Percentiles rank a stretch among this genome's conserved stretches.
Conservation (phyloP, 2,888 invertebrate species). For the Siphonodentalium dalli region DNA sequence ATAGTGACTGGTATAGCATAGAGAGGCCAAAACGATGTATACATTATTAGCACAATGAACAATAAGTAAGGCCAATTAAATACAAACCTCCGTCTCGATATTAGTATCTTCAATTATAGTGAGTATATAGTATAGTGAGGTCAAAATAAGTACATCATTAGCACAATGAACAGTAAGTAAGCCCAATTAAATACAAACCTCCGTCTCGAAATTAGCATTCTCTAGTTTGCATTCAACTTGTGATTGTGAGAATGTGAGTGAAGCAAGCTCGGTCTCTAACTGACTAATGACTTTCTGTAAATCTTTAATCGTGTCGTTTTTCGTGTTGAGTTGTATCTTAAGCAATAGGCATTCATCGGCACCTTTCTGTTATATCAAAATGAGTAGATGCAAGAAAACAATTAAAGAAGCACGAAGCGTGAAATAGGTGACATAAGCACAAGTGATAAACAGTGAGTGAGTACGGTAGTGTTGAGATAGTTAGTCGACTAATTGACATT, state of each 20-base stretch:
- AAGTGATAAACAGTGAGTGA: too few species aligned
- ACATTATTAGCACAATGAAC: too few species aligned
- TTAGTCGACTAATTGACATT: too few species aligned
- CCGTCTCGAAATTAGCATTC: slow-evolving; percentile 32
- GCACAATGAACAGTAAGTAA: neutral
- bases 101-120: slow-evolving; percentile 27
- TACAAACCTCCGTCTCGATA: slow-evolving; percentile 39
- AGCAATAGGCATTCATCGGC: slow-evolving; percentile 42
- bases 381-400: neutral
- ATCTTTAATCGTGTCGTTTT: slow-evolving; percentile 45
- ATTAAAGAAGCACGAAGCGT: neutral
- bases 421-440: too few species aligned
- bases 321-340: slow-evolving; percentile 36
- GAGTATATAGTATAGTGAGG: too few species aligned
- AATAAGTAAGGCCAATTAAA: neutral
- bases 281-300: slow-evolving; percentile 39
- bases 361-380: slow-evolving; percentile 45
- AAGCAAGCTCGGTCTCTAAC: slow-evolving; percentile 41
- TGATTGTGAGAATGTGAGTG: slow-evolving; percentile 38
- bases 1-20: too few species aligned
- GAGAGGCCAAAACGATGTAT: too few species aligned
- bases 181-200: slow-evolving; percentile 33
- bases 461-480: too few species aligned
- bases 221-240: slow-evolving; percentile 32
- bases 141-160: too few species aligned